Base-by-base conservation (phyloP, 2,797 vertebrate species). In the Nyctalus aviator region DNA sequence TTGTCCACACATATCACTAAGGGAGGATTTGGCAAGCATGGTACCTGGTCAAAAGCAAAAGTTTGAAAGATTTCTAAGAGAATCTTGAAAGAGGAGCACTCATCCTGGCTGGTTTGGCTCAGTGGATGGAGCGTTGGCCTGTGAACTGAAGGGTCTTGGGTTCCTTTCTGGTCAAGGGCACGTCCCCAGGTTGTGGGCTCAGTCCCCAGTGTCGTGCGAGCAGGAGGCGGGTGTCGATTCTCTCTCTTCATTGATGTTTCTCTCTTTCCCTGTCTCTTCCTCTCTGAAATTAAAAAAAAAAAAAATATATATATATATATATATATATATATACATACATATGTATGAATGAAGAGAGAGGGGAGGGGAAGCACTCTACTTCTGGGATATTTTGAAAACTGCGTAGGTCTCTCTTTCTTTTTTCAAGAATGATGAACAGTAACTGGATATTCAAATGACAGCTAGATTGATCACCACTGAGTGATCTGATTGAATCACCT, bases 361-460 rank as follows among this genome's bases (percentile, higher is more conserved):
- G 50, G 18, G 50, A 68, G 37, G 55, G 86, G 90, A 46, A 86
- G 23, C 14, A 84, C 17, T 92, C 76, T 68, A 53, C 66, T 94
- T 66, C 78, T 48, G 81, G 69, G 23, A 86, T 94, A 9, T 93
- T 81, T 86, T 93, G 66, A 69, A 90, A 95, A 90, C 35, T 89
- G 64, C 68, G 41, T 23, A 88, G 30, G n/a, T 88, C 30, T 87
- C 17, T 82, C 41, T 79, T 84, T 85, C 21, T 93, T 88, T 89
- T 41, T 76, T 88, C n/a, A 77, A 64, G 62, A 93, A 37, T 82
- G 83, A 84, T 68, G 15, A 86, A 84, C 35, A 83, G 11, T 77
- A 93, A 83, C 25, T 93, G 57, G 57, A 15, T 92, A 77, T 91
- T 71, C 90, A n/a, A 94, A 14, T 57, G 64, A 53, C 68, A 81